phyloP scores from a whole-genome alignment of 37 sponge, comb jelly and placozoan species.

The Chondrilla cf. caribensis region DNA sequence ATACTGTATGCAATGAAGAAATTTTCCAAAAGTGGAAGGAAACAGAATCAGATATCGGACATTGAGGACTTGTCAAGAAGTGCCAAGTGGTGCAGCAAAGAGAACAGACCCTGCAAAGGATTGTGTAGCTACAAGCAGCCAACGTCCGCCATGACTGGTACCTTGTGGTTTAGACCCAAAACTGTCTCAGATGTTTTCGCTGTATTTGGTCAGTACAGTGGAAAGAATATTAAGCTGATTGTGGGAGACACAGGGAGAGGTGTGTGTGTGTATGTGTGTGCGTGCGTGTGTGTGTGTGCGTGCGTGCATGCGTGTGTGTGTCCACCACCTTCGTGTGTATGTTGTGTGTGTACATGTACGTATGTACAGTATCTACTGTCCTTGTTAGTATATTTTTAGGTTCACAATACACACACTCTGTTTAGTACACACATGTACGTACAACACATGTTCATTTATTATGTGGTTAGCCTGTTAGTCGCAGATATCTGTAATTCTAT shows the following conservation, averaged over 20 bases:
- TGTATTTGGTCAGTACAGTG: slow-evolving; percentile 10
- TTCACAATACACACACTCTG: neutral
- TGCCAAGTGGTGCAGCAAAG: slow-evolving; percentile 15
- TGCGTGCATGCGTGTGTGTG: slow-evolving; percentile 19
- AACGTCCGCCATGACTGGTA: slow-evolving; percentile 16
- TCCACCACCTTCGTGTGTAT: neutral
- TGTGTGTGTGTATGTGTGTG: slow-evolving; percentile 14
- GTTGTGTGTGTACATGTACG: neutral
- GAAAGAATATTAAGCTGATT: slow-evolving; percentile 39
- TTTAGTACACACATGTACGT: too few relatives aligned
- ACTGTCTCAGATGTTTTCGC: slow-evolving; percentile 43
- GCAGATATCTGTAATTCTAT: too few relatives aligned
- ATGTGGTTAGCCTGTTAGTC: too few relatives aligned
- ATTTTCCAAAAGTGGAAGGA: slow-evolving; percentile 42
- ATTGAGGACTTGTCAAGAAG: slow-evolving; percentile 13
- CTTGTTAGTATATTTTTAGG: too few relatives aligned
- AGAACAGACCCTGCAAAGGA: slow-evolving; percentile 17
- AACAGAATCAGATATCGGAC: neutral
- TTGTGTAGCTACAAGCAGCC: neutral
- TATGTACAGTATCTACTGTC: neutral
- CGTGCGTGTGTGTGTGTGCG: slow-evolving; percentile 7
- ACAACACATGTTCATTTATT: too few relatives aligned
- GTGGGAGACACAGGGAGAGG: slow-evolving; percentile 81
- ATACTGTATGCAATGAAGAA: slow-evolving; percentile 85
- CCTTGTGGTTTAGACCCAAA: slow-evolving; percentile 51